Conservation (phyloP, 2,888 invertebrate genomes). For the Hirtodrosophila alboralis region DNA sequence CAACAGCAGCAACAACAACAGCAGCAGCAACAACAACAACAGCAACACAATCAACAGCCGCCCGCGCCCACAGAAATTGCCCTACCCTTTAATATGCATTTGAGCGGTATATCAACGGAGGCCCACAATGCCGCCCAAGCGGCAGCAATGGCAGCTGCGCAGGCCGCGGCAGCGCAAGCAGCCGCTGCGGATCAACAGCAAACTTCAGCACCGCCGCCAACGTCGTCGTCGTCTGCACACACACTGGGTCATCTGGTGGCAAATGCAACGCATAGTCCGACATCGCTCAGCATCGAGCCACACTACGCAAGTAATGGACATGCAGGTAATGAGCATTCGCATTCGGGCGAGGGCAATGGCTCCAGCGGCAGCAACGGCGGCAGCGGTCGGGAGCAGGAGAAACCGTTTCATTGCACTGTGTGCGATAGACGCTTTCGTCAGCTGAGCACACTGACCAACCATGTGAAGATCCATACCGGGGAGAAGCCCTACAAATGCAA, state of each 20-base stretch:
- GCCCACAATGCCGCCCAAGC: slow-evolving; percentile 83
- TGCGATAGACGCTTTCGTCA: slow-evolving; percentile 84
- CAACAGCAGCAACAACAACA: slow-evolving; percentile 62
- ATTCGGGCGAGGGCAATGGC: slow-evolving; percentile 57
- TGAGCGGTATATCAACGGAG: slow-evolving; percentile 79
- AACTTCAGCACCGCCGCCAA: slow-evolving; percentile 42
- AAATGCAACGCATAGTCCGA: slow-evolving; percentile 78
- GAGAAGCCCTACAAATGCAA: slow-evolving; percentile 84
- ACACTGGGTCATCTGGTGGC: slow-evolving; percentile 78
- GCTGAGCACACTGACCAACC: slow-evolving; percentile 84
- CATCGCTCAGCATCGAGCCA: slow-evolving; percentile 58
- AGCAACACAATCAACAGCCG: slow-evolving; percentile 76
- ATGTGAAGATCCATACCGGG: slow-evolving; percentile 84
- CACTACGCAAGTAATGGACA: slow-evolving; percentile 74
- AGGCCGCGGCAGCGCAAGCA: slow-evolving; percentile 83
- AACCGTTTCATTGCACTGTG: slow-evolving; percentile 84
- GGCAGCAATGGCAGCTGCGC: slow-evolving; percentile 83
- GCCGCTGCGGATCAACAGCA: slow-evolving; percentile 79
- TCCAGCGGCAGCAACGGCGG: slow-evolving; percentile 56
- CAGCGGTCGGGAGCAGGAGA: slow-evolving; percentile 77
- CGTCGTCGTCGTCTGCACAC: slow-evolving; percentile 60
- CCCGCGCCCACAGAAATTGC: slow-evolving; percentile 81
- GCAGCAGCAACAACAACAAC: slow-evolving; percentile 64
- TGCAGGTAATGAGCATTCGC: slow-evolving; percentile 59
- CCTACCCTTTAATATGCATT: slow-evolving; percentile 82